Percentiles rank a stretch among this genome's conserved stretches.
Evolutionary conservation across 1,140 invertebrate species (phyloP).

Genomic region (Parasteatoda tepidariorum): DNA sequence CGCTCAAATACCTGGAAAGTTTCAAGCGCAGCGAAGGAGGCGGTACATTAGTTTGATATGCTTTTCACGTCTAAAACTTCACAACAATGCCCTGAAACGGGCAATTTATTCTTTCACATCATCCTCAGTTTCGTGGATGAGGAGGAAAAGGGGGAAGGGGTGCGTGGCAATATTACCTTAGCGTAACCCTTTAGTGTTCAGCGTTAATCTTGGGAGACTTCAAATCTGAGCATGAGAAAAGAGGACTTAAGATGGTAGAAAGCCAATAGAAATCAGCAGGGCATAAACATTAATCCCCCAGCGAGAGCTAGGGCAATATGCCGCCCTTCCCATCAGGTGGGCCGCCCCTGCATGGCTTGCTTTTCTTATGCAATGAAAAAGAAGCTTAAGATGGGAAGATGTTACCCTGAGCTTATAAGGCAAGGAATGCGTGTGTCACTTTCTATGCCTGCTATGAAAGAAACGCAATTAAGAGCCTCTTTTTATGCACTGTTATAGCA

Average conservation of each 20-base stretch:
- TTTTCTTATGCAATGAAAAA: neutral
- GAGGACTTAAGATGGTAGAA: neutral
- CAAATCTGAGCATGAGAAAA: slow-evolving; percentile 4
- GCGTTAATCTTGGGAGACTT: neutral
- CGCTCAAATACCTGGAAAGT: neutral
- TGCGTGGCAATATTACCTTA: neutral
- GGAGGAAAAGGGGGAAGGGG: neutral
- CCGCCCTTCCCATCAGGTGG: neutral
- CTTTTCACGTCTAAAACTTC: neutral
- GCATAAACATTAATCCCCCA: slow-evolving; percentile 8
- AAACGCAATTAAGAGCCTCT: neutral
- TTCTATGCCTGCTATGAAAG: neutral
- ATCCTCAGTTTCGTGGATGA: neutral
- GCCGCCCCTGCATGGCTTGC: neutral
- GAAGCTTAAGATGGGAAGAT: neutral
- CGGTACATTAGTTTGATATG: neutral
- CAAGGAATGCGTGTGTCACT: neutral
- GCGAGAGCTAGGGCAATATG: neutral
- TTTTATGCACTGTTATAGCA: no score
- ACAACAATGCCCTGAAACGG: neutral
- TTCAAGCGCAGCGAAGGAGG: neutral
- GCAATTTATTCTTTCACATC: slow-evolving; percentile 12
- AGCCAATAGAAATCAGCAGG: slow-evolving; percentile 42
- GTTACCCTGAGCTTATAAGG: neutral
- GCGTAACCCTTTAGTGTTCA: neutral